These are phyloP conservation scores for Candoia aspera DNA, from an alignment of 2,113 vertebrate species.

Conservation along the genomic window DNA sequence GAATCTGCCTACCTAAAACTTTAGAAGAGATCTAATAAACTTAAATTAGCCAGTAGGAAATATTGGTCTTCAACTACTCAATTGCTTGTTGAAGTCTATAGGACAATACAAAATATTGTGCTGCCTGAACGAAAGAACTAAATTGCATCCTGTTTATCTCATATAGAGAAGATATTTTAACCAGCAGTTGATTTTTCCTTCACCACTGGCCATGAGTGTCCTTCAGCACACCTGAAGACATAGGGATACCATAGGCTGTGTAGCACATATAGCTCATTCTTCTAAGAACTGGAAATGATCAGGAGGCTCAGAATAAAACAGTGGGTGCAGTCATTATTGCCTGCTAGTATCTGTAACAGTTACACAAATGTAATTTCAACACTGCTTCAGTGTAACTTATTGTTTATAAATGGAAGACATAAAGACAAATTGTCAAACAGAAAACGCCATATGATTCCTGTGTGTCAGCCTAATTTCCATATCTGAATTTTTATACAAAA, in stretches of 20 bases:
- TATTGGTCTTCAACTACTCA: not conserved
- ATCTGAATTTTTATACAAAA: conserved; percentile 50
- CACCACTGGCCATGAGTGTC: not conserved
- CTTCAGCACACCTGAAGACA: not conserved
- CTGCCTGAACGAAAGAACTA: not conserved
- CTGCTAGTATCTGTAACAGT: no score
- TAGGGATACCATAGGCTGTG: not conserved
- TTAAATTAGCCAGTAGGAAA: not conserved
- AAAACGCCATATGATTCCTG: conserved; percentile 56
- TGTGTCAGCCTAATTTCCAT: conserved; percentile 51
- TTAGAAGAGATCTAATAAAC: not conserved
- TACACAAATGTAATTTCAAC: not conserved
- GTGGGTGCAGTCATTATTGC: no score
- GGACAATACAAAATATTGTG: not conserved
- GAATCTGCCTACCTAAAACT: not conserved
- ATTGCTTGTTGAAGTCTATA: not conserved
- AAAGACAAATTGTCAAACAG: conserved; percentile 40
- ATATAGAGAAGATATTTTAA: not conserved
- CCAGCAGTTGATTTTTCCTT: not conserved
- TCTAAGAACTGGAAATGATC: no score
- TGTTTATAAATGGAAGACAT: not conserved
- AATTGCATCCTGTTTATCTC: not conserved
- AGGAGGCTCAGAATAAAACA: no score
- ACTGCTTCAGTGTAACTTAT: conserved; percentile 17
- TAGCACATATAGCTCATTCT: no score